phyloP scores from a whole-genome alignment of 2,797 vertebrate species.

The Chelidonichthys spinosus region DNA sequence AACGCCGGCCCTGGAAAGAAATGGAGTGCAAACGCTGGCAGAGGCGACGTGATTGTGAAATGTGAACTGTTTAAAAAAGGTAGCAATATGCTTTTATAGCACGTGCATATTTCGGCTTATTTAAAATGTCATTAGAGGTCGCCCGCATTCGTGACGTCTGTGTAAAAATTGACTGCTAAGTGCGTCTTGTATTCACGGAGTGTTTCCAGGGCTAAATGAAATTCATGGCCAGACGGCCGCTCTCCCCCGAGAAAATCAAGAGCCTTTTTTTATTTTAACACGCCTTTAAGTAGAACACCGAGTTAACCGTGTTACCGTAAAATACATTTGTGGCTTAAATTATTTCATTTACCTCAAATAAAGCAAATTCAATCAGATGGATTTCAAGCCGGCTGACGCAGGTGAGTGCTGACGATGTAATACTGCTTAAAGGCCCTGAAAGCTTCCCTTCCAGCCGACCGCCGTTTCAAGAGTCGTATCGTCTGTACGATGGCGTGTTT shows the following conservation, averaged over 20 bases:
- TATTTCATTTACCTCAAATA: conserved; percentile 34
- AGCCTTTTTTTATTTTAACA: conserved; percentile 53
- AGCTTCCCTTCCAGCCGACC: too few species aligned
- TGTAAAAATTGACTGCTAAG: conserved; percentile 53
- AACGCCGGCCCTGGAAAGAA: conserved; percentile 19
- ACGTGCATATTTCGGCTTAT: conserved; percentile 49
- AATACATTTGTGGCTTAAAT: conserved; percentile 46
- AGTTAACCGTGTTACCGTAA: conserved; percentile 57
- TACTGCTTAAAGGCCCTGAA: not conserved
- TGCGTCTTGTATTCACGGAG: conserved; percentile 41
- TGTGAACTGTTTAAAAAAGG: conserved; percentile 44
- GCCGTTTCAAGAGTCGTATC: too few species aligned
- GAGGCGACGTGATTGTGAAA: conserved; percentile 40
- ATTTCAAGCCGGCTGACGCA: conserved; percentile 18
- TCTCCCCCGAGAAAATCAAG: conserved; percentile 65
- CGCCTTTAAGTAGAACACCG: conserved; percentile 46
- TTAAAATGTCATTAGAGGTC: conserved; percentile 53
- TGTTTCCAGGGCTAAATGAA: conserved; percentile 50
- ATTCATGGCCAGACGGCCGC: conserved; percentile 61
- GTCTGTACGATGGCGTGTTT: too few species aligned
- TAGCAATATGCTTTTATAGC: conserved; percentile 37
- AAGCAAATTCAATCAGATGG: conserved; percentile 38
- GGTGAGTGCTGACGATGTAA: conserved; percentile 7
- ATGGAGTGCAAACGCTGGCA: conserved; percentile 60
- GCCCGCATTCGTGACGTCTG: conserved; percentile 46